Evolutionary conservation across 2,113 vertebrate genomes (phyloP).

Genomic region (Candoia aspera): DNA sequence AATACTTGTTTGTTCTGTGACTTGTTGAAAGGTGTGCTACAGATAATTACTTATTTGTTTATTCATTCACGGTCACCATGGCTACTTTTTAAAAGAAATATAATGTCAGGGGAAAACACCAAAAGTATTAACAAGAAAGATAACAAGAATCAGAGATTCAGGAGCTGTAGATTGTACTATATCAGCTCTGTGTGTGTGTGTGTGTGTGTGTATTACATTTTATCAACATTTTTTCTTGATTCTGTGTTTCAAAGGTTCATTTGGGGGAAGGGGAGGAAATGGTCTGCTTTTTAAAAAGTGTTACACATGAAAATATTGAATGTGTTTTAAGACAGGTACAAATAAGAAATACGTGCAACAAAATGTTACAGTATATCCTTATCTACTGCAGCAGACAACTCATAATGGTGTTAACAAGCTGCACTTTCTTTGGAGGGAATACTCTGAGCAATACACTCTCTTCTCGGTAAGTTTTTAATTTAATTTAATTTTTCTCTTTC

Average conservation of each 20-base stretch:
- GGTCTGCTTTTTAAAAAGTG: constrained; percentile 30
- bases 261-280: background rate
- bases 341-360: constrained; percentile 44
- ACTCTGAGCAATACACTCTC: background rate
- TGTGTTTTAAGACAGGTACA: constrained; percentile 40
- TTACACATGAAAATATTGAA: constrained; percentile 36
- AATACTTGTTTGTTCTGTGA: background rate
- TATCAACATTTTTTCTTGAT: constrained; percentile 12
- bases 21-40: background rate
- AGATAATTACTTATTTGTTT: background rate
- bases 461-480: background rate
- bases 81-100: background rate
- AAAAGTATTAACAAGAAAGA: background rate
- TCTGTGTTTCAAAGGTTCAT: constrained; percentile 8
- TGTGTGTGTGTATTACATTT: too few species aligned
- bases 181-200: background rate
- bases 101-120: background rate
- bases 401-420: background rate
- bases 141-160: background rate
- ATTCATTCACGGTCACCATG: background rate
- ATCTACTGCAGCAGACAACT: background rate
- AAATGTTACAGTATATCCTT: background rate
- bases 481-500: background rate
- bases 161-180: background rate
- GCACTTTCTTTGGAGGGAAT: background rate